These are phyloP conservation scores for Pandemis corylana DNA, from an alignment of 2,888 invertebrate genomes.

Conservation along the genomic window DNA sequence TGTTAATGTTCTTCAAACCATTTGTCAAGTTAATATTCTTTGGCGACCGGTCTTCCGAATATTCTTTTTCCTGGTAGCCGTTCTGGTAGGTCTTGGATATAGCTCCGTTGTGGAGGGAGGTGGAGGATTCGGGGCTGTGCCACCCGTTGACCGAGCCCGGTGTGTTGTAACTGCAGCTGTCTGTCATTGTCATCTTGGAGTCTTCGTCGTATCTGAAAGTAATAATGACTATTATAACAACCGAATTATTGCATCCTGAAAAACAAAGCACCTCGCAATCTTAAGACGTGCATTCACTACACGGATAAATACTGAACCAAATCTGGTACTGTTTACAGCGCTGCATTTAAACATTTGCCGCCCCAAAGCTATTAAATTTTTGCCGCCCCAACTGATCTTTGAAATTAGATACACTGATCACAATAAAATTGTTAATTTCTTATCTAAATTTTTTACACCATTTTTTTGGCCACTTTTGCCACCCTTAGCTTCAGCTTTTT, in stretches of 20 bases:
- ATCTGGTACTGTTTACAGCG: too few relatives aligned
- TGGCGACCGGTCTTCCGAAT: slow-evolving; percentile 61
- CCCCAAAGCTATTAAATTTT: too few relatives aligned
- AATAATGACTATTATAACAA: neutral
- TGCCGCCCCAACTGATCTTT: too few relatives aligned
- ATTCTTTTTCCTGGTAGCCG: slow-evolving; percentile 69
- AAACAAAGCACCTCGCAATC: too few relatives aligned
- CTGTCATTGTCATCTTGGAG: slow-evolving; percentile 86
- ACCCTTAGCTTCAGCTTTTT: too few relatives aligned
- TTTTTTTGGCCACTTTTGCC: too few relatives aligned
- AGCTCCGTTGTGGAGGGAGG: slow-evolving; percentile 77
- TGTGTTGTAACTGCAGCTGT: slow-evolving; percentile 83
- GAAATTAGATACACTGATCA: too few relatives aligned
- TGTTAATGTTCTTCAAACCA: slow-evolving; percentile 77
- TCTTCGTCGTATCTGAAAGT: slow-evolving; percentile 80
- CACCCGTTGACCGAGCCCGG: slow-evolving; percentile 85
- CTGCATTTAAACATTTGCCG: too few relatives aligned
- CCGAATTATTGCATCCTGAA: neutral
- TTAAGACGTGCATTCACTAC: too few relatives aligned
- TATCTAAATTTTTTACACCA: too few relatives aligned
- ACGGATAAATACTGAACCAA: too few relatives aligned
- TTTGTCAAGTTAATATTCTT: slow-evolving; percentile 78
- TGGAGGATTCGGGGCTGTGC: slow-evolving; percentile 79
- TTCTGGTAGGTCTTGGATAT: slow-evolving; percentile 78
- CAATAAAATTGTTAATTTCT: too few relatives aligned